Base-by-base conservation (phyloP, 2,888 invertebrate species). In the Eutolmus rufibarbis region DNA sequence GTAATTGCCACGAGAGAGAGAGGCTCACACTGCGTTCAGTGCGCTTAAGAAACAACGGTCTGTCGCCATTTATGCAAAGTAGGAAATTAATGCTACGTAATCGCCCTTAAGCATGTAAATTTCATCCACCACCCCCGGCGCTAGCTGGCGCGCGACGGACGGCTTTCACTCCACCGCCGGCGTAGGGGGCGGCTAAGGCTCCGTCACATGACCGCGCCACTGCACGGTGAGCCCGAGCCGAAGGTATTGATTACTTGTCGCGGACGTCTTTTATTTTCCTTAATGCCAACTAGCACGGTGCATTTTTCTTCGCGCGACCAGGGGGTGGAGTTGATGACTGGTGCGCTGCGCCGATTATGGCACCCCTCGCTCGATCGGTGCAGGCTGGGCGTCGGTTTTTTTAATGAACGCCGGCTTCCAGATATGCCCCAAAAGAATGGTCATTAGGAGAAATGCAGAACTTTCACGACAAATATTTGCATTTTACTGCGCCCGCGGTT, bases 31-130 rank as follows among this genome's bases (percentile, higher is more conserved):
- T 57, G 66, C 23, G 66, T 46, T 79, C 14, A 8, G 37, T 28
- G 43, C 51, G 43, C 43, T 43, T 16, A 79, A 43, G 43, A 28
- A 79, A 46, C 79, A 79, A 46, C 46, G 23, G 79, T 16, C 40
- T 46, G 46, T 79, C 79, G 79, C 43, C 79, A 79, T 79, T 79
- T 79, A 79, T 79, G 79, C 79, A 79, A 79, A 79, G 40, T 51
- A 79, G 51, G 28, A 79, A 79, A 79, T 79, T 79, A 79, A 79
- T 43, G 46, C 43, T 51, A 79, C 66, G 66, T 66, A 66, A 66
- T 66, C 66, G 14, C 76, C 76, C 76, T 76, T 34, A 76, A 34
- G 79, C 79, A 79, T 43, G 79, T 79, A 40, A 79, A 76, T 76
- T 76, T 46, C 28, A 19, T 23, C 9, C 19, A 1, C 40, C 78